Base-by-base conservation (phyloP, 2,797 vertebrate species). In the Cichlasoma orientale region DNA sequence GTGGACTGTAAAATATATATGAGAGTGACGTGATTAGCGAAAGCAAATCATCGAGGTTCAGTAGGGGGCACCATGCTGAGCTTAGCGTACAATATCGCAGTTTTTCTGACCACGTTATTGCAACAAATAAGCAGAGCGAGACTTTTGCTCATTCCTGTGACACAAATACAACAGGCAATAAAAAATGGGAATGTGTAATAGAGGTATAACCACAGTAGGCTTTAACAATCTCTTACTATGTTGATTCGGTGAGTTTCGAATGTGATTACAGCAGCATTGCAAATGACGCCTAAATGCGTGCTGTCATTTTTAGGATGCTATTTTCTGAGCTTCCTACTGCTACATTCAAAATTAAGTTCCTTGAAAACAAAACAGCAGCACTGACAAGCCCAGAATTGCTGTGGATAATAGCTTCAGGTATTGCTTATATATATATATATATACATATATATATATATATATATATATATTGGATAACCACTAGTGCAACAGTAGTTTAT, bases 211-310 rank as follows among this genome's bases (percentile, higher is more conserved):
- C 63, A 19, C 85, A 56, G 69, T 59, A 58, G 77, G 66, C 71
- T 86, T 86, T 82, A 81, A 87, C 75, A 77, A 54, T 89, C 77
- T 88, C 74, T 77, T 47, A 72, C 79, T 73, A 63, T 83, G 84
- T 88, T 82, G 79, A 88, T 88, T 82, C 85, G 25, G 81, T 81
- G 82, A 80, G 73, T 84, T 90, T 87, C 82, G 68, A 90, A 84
- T 88, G 82, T 86, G 84, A 87, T 92, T 86, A 84, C 83, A 83
- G 75, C 59, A 77, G 66, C 86, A 68, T 70, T 79, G 56, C 77
- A 90, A 86, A 90, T 82, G 61, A 91, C 21, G 59, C 66, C 77
- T 81, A 74, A 83, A 84, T 66, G 27, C 68, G 59, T 69, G 69
- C 44, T 85, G 72, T 72, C 78, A 82, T 84, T 78, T 87, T 75